These are phyloP conservation scores for Netelia inedita DNA, from an alignment of 2,888 invertebrate species.

Conservation along the genomic window DNA sequence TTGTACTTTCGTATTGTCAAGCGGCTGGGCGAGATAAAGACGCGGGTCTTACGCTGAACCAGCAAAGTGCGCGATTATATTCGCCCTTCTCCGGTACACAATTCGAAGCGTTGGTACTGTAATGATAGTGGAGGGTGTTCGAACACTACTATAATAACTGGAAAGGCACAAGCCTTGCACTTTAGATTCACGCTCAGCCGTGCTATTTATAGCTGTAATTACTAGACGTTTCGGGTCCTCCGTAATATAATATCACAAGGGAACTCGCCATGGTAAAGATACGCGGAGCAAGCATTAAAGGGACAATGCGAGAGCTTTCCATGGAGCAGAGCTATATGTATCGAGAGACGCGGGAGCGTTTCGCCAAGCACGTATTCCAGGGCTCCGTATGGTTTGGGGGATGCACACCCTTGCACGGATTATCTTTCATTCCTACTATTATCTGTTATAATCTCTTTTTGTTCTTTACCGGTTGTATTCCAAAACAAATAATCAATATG, in stretches of 20 bases:
- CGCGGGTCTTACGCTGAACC: too few species aligned
- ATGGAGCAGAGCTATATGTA: not conserved
- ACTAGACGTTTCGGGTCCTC: conserved; percentile 35
- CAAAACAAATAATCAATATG: too few species aligned
- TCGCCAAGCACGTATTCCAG: too few species aligned
- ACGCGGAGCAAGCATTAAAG: conserved; percentile 56
- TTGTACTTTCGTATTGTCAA: not conserved
- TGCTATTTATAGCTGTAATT: conserved; percentile 28
- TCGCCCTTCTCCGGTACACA: not conserved
- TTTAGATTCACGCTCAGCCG: conserved; percentile 26
- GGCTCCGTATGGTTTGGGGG: too few species aligned
- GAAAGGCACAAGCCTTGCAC: conserved; percentile 35
- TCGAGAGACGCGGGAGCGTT: not conserved
- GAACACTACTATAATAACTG: conserved; percentile 24
- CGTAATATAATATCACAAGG: conserved; percentile 45
- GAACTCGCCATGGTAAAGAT: conserved; percentile 45
- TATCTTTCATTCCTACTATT: too few species aligned
- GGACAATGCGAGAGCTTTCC: conserved; percentile 33
- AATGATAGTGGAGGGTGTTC: conserved; percentile 42
- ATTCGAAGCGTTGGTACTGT: conserved; percentile 17
- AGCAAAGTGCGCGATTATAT: conserved; percentile 26
- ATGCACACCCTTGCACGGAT: too few species aligned
- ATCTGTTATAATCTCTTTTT: too few species aligned
- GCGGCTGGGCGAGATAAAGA: too few species aligned
- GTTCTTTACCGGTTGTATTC: too few species aligned